Base-by-base conservation (phyloP, 2,113 vertebrate species). In the Trinectes maculatus region DNA sequence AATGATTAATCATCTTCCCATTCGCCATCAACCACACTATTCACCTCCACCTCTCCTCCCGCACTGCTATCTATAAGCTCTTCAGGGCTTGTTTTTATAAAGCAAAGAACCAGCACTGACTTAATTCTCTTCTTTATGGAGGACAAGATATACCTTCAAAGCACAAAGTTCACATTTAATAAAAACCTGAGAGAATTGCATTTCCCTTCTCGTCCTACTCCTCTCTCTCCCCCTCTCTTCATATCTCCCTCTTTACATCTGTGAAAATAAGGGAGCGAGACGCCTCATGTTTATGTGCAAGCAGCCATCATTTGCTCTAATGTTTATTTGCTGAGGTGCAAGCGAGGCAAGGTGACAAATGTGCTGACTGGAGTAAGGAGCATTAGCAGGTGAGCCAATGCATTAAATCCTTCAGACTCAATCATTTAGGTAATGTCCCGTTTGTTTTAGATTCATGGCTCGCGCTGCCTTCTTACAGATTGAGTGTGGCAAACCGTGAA, bases 391-490 rank as follows among this genome's bases (percentile, higher is more conserved):
- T 89, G 91, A 77, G 89, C 86, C n/a, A 74, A 94, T 92, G 91
- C 37, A 91, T 92, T 95, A 93, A 93, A 95, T 93, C 90, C 82
- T 90, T 92, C 93, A 92, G 91, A 93, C 90, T 91, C 85, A 88
- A 93, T 94, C 94, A 94, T 94, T 94, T 94, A 94, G 92, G 92
- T 94, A 95, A 95, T 94, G 93, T 94, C 93, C 91, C 85, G 77
- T 94, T 94, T 93, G 92, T 93, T 95, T 94, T 89, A 93, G 91
- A 95, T 95, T 94, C 94, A 94, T 91, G 91, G 91, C 80, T 87
- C 22, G 10, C 37, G 25, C 79, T 85, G 59, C 89, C 75, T 71
- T 79, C 89, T 91, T 89, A 89, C 89, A 93, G 89, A 95, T 91
- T 87, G 88, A 92, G 80, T 82, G 82, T 70, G 85, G 85, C 80